Percentiles rank a stretch among this genome's conserved stretches.
phyloP scores from a whole-genome alignment of 2,113 vertebrate species.

The Gallinago undulata region DNA sequence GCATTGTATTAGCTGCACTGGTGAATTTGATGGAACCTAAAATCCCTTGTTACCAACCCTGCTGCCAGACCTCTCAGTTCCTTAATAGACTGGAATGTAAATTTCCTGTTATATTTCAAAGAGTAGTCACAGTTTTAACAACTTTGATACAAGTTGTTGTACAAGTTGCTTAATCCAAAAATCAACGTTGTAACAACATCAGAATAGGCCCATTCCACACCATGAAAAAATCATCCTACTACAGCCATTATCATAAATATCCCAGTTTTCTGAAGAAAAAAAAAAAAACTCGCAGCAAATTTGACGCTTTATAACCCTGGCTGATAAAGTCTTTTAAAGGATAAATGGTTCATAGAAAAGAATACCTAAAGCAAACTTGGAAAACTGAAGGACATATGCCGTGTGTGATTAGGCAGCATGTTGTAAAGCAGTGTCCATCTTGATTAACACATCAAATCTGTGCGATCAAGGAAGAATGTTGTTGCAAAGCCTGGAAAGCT shows the following conservation, averaged over 20 bases:
- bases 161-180: neutral
- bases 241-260: neutral
- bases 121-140: neutral
- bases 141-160: neutral
- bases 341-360: neutral
- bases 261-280: neutral
- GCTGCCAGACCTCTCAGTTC: neutral
- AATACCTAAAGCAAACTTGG: neutral
- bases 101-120: neutral
- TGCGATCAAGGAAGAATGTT: neutral
- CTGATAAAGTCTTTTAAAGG: neutral
- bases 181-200: neutral
- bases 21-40: neutral
- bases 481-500: neutral
- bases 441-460: neutral
- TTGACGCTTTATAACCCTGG: neutral
- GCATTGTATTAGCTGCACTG: neutral
- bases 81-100: neutral
- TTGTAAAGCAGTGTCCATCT: neutral
- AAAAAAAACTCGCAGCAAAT: fast-evolving
- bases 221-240: neutral
- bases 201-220: neutral
- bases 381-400: neutral
- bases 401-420: neutral
- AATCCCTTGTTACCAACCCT: neutral